Base-by-base conservation (phyloP, 2,113 vertebrate species). In the Myotis lucifugus region DNA sequence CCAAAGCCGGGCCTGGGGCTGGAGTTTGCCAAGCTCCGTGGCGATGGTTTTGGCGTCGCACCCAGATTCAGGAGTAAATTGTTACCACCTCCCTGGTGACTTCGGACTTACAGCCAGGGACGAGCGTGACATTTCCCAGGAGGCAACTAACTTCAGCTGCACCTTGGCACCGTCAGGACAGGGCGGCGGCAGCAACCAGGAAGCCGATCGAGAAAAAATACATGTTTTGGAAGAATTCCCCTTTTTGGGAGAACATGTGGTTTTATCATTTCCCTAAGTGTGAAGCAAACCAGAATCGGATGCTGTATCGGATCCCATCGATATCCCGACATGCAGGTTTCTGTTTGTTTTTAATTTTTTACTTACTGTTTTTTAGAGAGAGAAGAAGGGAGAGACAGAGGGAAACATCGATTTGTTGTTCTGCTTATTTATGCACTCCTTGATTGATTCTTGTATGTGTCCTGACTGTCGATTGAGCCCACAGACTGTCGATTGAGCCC, bases 321-420 rank as follows among this genome's bases (percentile, higher is more conserved):
- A 19, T 50, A 72, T 67, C 72, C 78, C 27, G 6, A 72, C 72
- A 11, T 27, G 6, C 59, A 8, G 48, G 27, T 64, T 14, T 54
- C n/a, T 61, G 91, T 93, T 66, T 66, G 61, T 66, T 67, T 67
- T n/a, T n/a, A 67, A n/a, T n/a, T 67, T 67, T 67, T 67, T n/a
- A n/a, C 14, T 67, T 67, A n/a, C 29, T 66, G 29, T 15, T n/a
- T 67, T 67, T 67, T 67, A 67, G 64, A 67, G 64, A 17, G 14
- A 67, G 64, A 67, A 32, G 29, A n/a, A 67, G 29, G 32, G 15
- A 56, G 48, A 50, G 48, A 50, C 2, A 64, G 61, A 29, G 27
- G 14, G 29, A 67, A 67, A n/a, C 32, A 67, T 67, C 6, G 2
- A 67, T 67, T 17, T n/a, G 29, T 66, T 66, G 29, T 67, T 67